phyloP scores from a whole-genome alignment of 2,888 invertebrate species.

The Plemyria rubiginata region DNA sequence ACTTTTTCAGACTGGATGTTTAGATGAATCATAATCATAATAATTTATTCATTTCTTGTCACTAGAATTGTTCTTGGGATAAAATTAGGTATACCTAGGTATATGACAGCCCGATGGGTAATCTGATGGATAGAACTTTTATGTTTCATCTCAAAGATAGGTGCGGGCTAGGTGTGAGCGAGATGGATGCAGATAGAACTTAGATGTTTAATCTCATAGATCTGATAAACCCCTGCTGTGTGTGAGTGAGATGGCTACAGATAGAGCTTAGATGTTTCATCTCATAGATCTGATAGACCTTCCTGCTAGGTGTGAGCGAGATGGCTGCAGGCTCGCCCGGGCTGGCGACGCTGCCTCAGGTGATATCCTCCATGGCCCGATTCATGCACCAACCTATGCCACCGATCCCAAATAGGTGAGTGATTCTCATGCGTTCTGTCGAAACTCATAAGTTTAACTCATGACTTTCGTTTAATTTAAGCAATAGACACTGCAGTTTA shows the following conservation, averaged over 20 bases:
- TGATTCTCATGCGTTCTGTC: no score
- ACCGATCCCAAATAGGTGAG: conserved; percentile 65
- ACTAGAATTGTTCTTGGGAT: no score
- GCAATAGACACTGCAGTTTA: no score
- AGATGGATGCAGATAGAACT: conserved; percentile 74
- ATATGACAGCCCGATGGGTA: no score
- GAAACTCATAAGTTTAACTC: no score
- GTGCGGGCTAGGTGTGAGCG: conserved; percentile 62
- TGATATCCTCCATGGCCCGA: conserved; percentile 82
- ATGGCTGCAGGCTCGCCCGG: conserved; percentile 77
- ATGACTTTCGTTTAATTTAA: no score
- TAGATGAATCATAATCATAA: no score
- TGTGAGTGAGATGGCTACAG: conserved; percentile 72
- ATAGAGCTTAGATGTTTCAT: no score
- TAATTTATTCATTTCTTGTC: no score
- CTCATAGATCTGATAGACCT: neutral
- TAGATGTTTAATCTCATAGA: neutral
- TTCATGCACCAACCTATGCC: conserved; percentile 75
- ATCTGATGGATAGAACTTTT: no score
- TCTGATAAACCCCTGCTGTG: conserved; percentile 46
- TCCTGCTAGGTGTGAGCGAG: conserved; percentile 66
- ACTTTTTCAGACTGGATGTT: no score
- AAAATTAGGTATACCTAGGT: no score
- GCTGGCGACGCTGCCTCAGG: conserved; percentile 77
- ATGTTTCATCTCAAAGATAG: neutral